Evolutionary conservation across 2,797 vertebrate genomes (phyloP), one percentile per base, ranked within the genome.

Genomic region (Arrhamphus sclerolepis): DNA sequence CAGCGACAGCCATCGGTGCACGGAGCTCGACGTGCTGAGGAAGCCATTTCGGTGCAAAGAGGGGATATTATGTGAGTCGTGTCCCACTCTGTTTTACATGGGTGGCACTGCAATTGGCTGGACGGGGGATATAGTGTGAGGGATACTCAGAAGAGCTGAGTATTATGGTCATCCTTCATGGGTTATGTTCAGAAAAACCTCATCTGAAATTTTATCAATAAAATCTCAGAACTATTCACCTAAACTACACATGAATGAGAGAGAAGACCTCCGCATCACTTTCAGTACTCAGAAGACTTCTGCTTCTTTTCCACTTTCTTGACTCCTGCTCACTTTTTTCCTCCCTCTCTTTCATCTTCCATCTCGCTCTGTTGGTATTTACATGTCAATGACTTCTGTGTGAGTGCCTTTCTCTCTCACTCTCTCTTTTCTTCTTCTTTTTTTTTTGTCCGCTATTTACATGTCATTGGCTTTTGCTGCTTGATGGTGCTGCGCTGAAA

Each of bases 371-470:
- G 24, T 70, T 82, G 72, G 75, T 81, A 87, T 89, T 89, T 89
- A 86, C 86, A 89, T 87, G 83, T 86, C 81, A 87, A 86, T 86
- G 82, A 86, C 80, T 87, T 85, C 41, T 65, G 67, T 40, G 49
- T 85, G 78, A 88, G 70, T 87, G 83, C 76, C 66, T 84, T 69
- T 84, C 68, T 82, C 62, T 55, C 24, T 26, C 24, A 3, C 24
- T 26, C 24, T 26, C 24, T 26, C 24, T 6, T 3, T 26, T 6
- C 6, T 6, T 6, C 24, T 42, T 65, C 49, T 55, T 59, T 58
- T 61, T 70, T 77, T 71, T 75, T 52, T 28, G 56, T 50, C 74
- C 73, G 56, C 76, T 83, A 88, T 90, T 89, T 88, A 86, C 84
- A 89, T 90, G 82, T 88, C 88, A 85, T 71, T 81, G 81, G 70